Base-by-base conservation (phyloP, 2,888 invertebrate species). In the Cactoblastis cactorum region DNA sequence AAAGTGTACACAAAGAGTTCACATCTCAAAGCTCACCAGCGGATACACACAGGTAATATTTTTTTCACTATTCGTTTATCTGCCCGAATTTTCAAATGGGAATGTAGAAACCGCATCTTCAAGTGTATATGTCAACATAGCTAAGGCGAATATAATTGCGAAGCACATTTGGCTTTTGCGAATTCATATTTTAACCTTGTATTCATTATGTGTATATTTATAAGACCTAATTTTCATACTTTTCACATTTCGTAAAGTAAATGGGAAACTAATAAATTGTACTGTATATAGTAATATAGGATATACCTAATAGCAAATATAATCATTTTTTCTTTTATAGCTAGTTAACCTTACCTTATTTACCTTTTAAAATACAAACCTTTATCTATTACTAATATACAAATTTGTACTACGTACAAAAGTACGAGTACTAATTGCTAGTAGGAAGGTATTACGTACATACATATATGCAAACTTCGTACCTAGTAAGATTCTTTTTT, bases 1-100 rank as follows among this genome's bases (percentile, higher is more conserved):
- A 98, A 98, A 91, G 98, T 98, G 62, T 98, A 98, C 90, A 98
- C 98, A 63, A 98, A 98, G 91, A 98, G 98, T 90, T 98, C 98
- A 70, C 98, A 98, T 88, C 92, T 98, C 63, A 98, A 98, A 91
- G 98, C 98, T 61, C 98, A 98, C 90, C 98, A 98, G 87, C 93
- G 98, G 86, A 98, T 98, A 89, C 98, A 98, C 79, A 98, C 98
- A 91, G 98, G 98, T 97, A 92, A 92, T 75, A 53, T 51, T 54
- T 28, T 49, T 19, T n/a, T 34, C 15, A 41, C 41, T 32, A n/a
- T 33, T 14, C 1, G 15, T 39, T 28, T 1, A 28, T 28, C 8
- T 6, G 5, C 28, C 28, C 1, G 28, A 9, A 22, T 28, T 28
- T 28, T 9, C 4, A 9, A 9, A 6, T 28, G 28, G 8, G 9